These are phyloP conservation scores for Antedon mediterranea DNA, from an alignment of 53 echinoderm and acorn worm genomes.

Conservation along the genomic window DNA sequence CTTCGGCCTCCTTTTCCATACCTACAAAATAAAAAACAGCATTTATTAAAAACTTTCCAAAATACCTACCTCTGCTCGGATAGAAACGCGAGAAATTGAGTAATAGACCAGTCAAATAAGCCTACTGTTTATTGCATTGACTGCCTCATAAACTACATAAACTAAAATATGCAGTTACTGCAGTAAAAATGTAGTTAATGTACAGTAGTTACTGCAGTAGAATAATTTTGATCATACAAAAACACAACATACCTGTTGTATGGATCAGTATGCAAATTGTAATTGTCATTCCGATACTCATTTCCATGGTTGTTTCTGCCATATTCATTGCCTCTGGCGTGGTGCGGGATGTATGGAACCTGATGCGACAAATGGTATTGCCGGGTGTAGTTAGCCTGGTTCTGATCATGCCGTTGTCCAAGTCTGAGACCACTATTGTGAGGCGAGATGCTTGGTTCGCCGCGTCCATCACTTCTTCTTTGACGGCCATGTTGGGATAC, in stretches of 20 bases:
- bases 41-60: no score
- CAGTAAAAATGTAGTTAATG: no score
- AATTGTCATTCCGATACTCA: neutral
- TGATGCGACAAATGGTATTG: conserved; percentile 69
- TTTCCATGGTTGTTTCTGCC: neutral
- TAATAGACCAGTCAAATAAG: no score
- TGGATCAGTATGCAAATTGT: neutral
- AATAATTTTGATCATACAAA: neutral
- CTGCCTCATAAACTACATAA: no score
- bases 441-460: conserved; percentile 51
- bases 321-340: conserved; percentile 16
- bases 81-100: no score
- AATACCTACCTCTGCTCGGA: no score
- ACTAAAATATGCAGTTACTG: no score
- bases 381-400: conserved; percentile 12
- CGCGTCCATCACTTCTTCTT: conserved; percentile 24
- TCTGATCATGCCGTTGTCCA: conserved; percentile 9
- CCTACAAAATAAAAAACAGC: neutral
- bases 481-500: conserved; percentile 35
- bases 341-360: conserved; percentile 91
- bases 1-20: conserved; percentile 16
- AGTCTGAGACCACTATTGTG: conserved; percentile 37
- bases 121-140: no score
- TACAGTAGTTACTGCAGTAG: no score
- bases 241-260: neutral